These are phyloP conservation scores for Vanessa tameamea DNA, from an alignment of 1,140 invertebrate genomes.

Conservation along the genomic window DNA sequence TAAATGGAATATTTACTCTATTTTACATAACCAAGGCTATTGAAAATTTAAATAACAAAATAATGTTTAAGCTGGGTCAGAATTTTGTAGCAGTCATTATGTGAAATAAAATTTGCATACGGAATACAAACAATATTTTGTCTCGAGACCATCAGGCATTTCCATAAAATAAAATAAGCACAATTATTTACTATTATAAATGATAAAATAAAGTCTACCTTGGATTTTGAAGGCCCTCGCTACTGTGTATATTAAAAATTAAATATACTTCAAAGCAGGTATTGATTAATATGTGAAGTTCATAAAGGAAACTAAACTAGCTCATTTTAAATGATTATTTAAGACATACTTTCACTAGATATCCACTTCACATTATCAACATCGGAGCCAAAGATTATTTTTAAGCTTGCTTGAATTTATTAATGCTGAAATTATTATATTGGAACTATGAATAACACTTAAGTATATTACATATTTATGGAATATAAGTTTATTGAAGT, in stretches of 20 bases:
- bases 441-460: neutral
- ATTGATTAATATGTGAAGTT: conserved; percentile 6
- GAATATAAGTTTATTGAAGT: neutral
- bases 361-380: too few species aligned
- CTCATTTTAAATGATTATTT: too few species aligned
- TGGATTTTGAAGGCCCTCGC: neutral
- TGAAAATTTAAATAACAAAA: conserved; percentile 10
- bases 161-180: conserved; percentile 3
- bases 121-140: neutral
- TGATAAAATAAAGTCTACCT: neutral
- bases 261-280: neutral
- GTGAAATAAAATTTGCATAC: neutral
- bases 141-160: neutral
- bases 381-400: too few species aligned
- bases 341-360: too few species aligned
- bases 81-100: conserved; percentile 1
- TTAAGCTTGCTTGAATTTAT: too few species aligned
- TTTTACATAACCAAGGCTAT: conserved; percentile 15
- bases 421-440: neutral
- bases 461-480: neutral
- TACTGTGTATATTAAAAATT: neutral
- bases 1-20: conserved; percentile 21
- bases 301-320: too few species aligned
- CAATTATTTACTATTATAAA: neutral
- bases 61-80: neutral